Percentiles rank a stretch among this genome's conserved stretches.
These are phyloP conservation scores for Chionomys nivalis DNA, from an alignment of 2,113 vertebrate species.

Conservation along the genomic window DNA sequence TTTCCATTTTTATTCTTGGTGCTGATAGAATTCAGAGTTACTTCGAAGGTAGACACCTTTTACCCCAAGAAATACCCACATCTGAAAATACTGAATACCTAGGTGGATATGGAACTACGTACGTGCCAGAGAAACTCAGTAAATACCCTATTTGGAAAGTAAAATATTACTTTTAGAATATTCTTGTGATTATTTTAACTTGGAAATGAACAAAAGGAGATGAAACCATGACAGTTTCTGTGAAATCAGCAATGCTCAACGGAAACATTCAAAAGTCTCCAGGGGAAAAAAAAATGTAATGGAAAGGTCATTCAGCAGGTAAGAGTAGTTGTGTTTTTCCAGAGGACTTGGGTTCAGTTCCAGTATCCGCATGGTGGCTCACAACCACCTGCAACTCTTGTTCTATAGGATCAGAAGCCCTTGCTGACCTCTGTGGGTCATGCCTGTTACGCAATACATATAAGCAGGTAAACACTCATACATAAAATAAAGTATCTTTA, in stretches of 20 bases:
- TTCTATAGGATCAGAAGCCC: background rate
- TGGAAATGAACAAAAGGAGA: background rate
- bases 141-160: background rate
- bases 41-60: background rate
- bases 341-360: background rate
- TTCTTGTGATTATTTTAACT: background rate
- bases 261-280: background rate
- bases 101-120: too few relatives aligned
- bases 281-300: background rate
- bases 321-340: background rate
- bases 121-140: too few relatives aligned
- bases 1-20: background rate
- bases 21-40: background rate
- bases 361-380: background rate
- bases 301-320: background rate
- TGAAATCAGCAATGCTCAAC: background rate
- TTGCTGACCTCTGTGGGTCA: background rate
- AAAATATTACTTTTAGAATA: background rate
- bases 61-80: background rate
- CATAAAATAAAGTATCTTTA: background rate
- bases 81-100: background rate
- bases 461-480: background rate
- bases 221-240: background rate
- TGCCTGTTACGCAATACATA: background rate
- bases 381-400: background rate